Percentiles rank a stretch among this genome's conserved stretches.
Evolutionary conservation across 2,888 invertebrate genomes (phyloP).

Genomic region (Coelopa pilipes): DNA sequence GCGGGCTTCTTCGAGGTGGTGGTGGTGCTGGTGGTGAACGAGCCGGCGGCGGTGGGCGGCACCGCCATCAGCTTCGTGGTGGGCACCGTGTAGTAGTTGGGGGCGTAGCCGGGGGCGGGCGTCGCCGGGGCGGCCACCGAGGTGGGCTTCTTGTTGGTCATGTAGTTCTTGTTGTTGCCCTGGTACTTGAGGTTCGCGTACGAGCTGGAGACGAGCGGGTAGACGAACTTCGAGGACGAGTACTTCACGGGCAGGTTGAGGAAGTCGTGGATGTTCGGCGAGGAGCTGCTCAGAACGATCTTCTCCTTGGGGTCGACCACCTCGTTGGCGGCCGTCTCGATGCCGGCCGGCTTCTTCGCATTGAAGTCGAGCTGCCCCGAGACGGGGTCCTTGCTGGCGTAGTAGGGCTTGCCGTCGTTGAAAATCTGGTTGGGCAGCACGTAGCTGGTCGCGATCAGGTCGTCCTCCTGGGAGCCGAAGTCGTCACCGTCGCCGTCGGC

Average conservation of each 20-base stretch:
- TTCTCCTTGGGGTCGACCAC: slow-evolving; percentile 69
- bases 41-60: slow-evolving; percentile 49
- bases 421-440: slow-evolving; percentile 71
- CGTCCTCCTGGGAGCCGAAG: slow-evolving; percentile 56
- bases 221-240: slow-evolving; percentile 75
- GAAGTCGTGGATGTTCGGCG: slow-evolving; percentile 76
- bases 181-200: slow-evolving; percentile 80
- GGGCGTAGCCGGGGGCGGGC: slow-evolving; percentile 56
- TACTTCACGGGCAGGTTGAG: slow-evolving; percentile 76
- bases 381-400: slow-evolving; percentile 75
- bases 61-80: slow-evolving; percentile 59
- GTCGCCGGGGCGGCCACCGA: slow-evolving; percentile 56
- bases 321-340: slow-evolving; percentile 62
- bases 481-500: slow-evolving; percentile 39
- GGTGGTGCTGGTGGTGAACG: slow-evolving; percentile 43
- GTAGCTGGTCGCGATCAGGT: slow-evolving; percentile 61
- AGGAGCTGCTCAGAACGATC: slow-evolving; percentile 71
- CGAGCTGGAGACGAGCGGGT: slow-evolving; percentile 77
- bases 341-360: slow-evolving; percentile 68
- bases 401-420: slow-evolving; percentile 78
- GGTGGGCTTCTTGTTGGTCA: slow-evolving; percentile 68
- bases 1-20: slow-evolving; percentile 42
- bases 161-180: slow-evolving; percentile 71
- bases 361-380: slow-evolving; percentile 75
- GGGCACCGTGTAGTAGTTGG: slow-evolving; percentile 54